Evolutionary conservation across 1,140 invertebrate species (phyloP).

Genomic region (Sitophilus oryzae): DNA sequence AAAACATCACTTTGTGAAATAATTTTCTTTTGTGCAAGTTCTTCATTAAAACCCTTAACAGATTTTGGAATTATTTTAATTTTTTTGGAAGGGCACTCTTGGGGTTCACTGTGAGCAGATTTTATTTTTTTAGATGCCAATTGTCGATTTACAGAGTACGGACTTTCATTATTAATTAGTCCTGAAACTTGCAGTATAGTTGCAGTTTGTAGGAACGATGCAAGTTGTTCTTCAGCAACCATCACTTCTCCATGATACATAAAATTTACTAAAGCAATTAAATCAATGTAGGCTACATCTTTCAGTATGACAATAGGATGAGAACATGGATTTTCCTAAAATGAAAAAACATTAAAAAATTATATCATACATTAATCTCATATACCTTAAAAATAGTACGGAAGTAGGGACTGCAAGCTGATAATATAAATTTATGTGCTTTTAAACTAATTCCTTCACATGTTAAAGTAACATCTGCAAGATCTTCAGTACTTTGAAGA

Average conservation of each 20-base stretch:
- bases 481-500: slow-evolving; percentile 51
- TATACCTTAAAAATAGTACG: slow-evolving; percentile 45
- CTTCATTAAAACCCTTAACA: slow-evolving; percentile 9
- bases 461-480: slow-evolving; percentile 57
- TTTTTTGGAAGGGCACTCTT: slow-evolving; percentile 29
- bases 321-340: slow-evolving; percentile 71
- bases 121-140: slow-evolving; percentile 25
- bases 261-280: slow-evolving; percentile 64
- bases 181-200: slow-evolving; percentile 68
- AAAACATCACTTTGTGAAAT: slow-evolving; percentile 12
- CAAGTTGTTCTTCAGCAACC: slow-evolving; percentile 63
- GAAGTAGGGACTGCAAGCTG: slow-evolving; percentile 51
- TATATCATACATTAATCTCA: no score
- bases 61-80: slow-evolving; percentile 23
- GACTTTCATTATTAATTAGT: slow-evolving; percentile 44
- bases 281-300: slow-evolving; percentile 61
- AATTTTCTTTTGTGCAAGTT: slow-evolving; percentile 7
- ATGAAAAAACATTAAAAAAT: no score
- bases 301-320: slow-evolving; percentile 77
- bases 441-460: slow-evolving; percentile 51
- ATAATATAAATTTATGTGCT: slow-evolving; percentile 50
- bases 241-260: slow-evolving; percentile 76
- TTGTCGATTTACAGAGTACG: slow-evolving; percentile 21
- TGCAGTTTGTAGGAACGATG: slow-evolving; percentile 66
- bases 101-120: slow-evolving; percentile 11